Base-by-base conservation (phyloP, 1,140 invertebrate species). In the Zaprionus inermis region DNA sequence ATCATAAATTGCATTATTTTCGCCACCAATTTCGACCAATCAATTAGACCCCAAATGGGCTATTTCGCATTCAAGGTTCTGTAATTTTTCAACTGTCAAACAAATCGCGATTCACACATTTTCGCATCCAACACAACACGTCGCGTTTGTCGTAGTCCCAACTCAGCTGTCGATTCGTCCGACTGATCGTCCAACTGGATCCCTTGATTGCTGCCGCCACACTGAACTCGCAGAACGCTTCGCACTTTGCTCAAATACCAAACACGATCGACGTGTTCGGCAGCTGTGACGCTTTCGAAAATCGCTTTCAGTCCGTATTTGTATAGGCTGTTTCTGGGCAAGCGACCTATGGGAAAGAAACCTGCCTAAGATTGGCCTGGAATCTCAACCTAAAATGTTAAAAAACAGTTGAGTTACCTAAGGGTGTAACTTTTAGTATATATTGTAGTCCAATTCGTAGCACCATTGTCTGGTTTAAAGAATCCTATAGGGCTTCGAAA, bases 1-100 rank as follows among this genome's bases (percentile, higher is more conserved):
- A 44, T 73, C 73, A 78, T 80, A 72, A 88, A 88, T 88, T 89
- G 80, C 84, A 88, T 65, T 88, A 69, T 76, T 49, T 80, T 82
- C 59, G 51, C 41, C 38, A 63, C 51, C 59, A 67, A 76, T 76
- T 52, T 52, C 30, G 38, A 38, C 54, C 11, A 85, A 80, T 84
- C 74, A 81, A 85, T 84, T 84, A 77, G 51, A 20, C n/a, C 38
- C 44, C 60, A 64, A 51, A 59, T 72, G 38, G 51, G 52, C 68
- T 68, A 24, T 49, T 55, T 68, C 52, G 18, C 16, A 38, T 41
- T 77, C 83, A 86, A 86, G 83, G 83, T 83, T 88, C 56, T 24
- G 60, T 75, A 86, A 83, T 80, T 89, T 57, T 71, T 72, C 68
- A 73, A 82, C 60, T 72, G 79, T 88, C 82, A 81, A 75, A 54